These are phyloP conservation scores for Apostichopus leukothele DNA, from an alignment of 53 echinoderm and acorn worm species.

Conservation along the genomic window DNA sequence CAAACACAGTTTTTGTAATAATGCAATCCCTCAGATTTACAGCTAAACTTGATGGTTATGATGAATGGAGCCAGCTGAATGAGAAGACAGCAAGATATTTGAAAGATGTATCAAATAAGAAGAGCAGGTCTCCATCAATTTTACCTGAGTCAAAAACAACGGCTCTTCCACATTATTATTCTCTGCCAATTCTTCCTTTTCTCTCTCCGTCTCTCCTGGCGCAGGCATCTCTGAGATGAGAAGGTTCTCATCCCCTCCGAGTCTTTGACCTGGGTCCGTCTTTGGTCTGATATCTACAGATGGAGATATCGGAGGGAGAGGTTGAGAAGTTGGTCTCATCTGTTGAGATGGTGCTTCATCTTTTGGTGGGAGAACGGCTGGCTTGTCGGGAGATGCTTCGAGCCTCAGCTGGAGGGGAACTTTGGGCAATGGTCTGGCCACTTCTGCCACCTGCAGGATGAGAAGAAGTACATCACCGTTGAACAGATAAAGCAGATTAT, in stretches of 20 bases:
- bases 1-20: too few species aligned
- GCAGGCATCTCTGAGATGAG: constrained; percentile 51
- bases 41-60: too few species aligned
- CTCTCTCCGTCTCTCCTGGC: constrained; percentile 61
- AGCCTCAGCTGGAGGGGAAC: constrained; percentile 86
- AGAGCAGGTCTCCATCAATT: neutral
- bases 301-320: constrained; percentile 77
- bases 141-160: constrained; percentile 94
- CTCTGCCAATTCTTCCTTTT: constrained; percentile 21
- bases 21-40: too few species aligned
- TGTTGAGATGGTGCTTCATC: constrained; percentile 43
- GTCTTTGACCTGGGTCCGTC: neutral
- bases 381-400: constrained; percentile 53
- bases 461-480: too few species aligned
- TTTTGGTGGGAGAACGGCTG: constrained; percentile 48
- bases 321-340: constrained; percentile 47
- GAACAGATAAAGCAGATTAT: too few species aligned
- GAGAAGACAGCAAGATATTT: too few species aligned
- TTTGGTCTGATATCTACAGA: constrained; percentile 1
- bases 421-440: constrained; percentile 83
- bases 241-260: neutral
- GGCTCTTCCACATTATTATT: constrained; percentile 68
- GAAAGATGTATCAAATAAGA: neutral
- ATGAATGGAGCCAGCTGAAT: too few species aligned
- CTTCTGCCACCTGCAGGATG: constrained; percentile 68